Evolutionary conservation across 2,797 vertebrate genomes (phyloP).

Genomic region (Sebastes itinus): DNA sequence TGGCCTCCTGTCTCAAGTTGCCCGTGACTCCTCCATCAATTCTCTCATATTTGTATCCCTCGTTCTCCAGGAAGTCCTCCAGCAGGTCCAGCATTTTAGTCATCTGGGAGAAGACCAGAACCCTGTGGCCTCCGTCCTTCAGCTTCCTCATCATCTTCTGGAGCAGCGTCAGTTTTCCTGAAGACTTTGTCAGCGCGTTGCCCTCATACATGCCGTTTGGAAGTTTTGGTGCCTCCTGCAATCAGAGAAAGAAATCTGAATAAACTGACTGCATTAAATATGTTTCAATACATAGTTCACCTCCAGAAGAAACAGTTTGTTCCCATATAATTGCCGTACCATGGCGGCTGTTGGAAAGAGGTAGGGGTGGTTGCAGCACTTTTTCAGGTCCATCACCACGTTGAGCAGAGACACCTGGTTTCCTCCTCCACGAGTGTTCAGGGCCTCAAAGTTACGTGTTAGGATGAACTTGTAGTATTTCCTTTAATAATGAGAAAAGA

Average conservation of each 20-base stretch:
- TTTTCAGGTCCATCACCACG: slow-evolving; percentile 99
- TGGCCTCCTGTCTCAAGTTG: slow-evolving; percentile 97
- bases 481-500: slow-evolving; percentile 67
- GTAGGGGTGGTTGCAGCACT: slow-evolving; percentile 99
- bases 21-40: slow-evolving; percentile 98
- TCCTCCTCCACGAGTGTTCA: slow-evolving; percentile 96
- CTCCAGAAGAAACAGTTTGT: background rate
- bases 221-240: slow-evolving; percentile 97
- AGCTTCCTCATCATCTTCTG: slow-evolving; percentile 97
- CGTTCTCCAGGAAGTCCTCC: slow-evolving; percentile 97
- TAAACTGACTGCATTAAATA: background rate
- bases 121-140: slow-evolving; percentile 95
- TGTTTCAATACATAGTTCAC: background rate
- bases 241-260: background rate
- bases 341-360: slow-evolving; percentile 96
- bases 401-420: slow-evolving; percentile 98
- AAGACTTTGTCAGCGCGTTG: slow-evolving; percentile 91
- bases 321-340: slow-evolving; percentile 73
- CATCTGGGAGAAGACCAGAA: slow-evolving; percentile 99
- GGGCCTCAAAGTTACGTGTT: slow-evolving; percentile 96
- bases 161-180: slow-evolving; percentile 93
- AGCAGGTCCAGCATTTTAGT: slow-evolving; percentile 98
- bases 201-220: slow-evolving; percentile 99
- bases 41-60: slow-evolving; percentile 98
- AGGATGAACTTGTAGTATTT: slow-evolving; percentile 99